Percentiles rank a stretch among this genome's conserved stretches.
Evolutionary conservation across 2,888 invertebrate species (phyloP).

Genomic region (Andrena marginata): DNA sequence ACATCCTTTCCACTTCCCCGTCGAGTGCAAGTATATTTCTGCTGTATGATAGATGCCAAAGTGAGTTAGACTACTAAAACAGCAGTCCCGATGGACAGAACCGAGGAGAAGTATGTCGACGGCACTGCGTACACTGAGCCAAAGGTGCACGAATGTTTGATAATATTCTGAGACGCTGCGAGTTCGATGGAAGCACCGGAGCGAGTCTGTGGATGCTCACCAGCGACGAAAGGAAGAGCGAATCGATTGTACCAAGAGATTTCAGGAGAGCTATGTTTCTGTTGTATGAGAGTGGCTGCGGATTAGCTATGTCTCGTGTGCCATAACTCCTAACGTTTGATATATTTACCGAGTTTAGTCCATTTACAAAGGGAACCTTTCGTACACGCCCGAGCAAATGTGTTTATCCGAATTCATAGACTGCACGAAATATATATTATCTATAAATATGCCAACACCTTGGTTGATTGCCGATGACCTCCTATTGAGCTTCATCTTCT

Average conservation of each 20-base stretch:
- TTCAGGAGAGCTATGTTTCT: conserved; percentile 48
- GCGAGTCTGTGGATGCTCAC: neutral
- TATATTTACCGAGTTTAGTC: conserved; percentile 78
- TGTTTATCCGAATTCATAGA: conserved; percentile 80
- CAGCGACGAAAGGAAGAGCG: neutral
- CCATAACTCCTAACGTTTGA: conserved; percentile 79
- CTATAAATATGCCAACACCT: conserved; percentile 35
- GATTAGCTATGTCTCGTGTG: conserved; percentile 69
- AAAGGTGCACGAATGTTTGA: conserved; percentile 36
- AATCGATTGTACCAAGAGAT: conserved; percentile 32
- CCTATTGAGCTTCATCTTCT: neutral
- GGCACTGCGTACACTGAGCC: conserved; percentile 27
- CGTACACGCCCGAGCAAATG: conserved; percentile 77
- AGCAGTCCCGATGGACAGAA: conserved; percentile 1
- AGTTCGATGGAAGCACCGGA: conserved; percentile 26
- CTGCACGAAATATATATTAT: conserved; percentile 81
- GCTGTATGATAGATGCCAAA: neutral
- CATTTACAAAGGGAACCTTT: conserved; percentile 75
- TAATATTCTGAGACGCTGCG: conserved; percentile 5
- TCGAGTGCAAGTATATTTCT: neutral
- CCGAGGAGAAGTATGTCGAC: neutral
- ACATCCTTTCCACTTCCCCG: neutral
- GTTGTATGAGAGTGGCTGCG: conserved; percentile 56
- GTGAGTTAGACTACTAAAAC: conserved; percentile 1
- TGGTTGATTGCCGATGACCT: neutral